A percentile compares a stretch with the other conserved stretches of the same genome.
Conservation (phyloP, 1,140 invertebrate genomes). For the Melipona quadrifasciata region DNA sequence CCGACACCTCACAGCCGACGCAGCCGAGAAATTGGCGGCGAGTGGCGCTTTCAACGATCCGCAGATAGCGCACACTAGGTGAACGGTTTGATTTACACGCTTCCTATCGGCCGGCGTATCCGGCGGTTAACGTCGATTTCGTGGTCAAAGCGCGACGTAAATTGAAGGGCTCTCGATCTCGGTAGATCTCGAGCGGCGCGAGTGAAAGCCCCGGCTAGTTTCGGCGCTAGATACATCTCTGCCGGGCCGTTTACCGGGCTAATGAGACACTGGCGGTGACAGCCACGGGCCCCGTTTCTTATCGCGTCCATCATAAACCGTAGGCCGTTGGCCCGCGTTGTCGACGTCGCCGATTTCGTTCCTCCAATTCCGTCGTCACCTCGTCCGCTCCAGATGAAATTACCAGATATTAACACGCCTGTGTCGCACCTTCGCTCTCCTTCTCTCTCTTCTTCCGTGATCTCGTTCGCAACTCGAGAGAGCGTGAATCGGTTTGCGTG, state of each 20-base stretch:
- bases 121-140: conserved; percentile 9
- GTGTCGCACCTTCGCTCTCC: neutral
- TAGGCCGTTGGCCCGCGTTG: conserved; percentile 27
- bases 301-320: conserved; percentile 72
- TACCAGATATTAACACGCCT: conserved; percentile 38
- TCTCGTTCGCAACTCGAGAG: neutral
- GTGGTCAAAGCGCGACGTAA: conserved; percentile 18
- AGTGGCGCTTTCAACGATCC: conserved; percentile 46
- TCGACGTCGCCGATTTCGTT: conserved; percentile 38
- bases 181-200: conserved; percentile 53
- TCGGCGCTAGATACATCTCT: conserved; percentile 61
- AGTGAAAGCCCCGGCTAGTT: conserved; percentile 61
- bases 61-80: conserved; percentile 9
- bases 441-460: neutral
- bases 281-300: conserved; percentile 68
- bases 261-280: conserved; percentile 74
- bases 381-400: conserved; percentile 48
- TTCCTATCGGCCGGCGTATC: conserved; percentile 49
- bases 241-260: conserved; percentile 64
- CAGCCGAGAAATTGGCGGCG: neutral
- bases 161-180: conserved; percentile 39
- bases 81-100: conserved; percentile 61
- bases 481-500: neutral
- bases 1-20: neutral
- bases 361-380: neutral